A percentile compares a stretch with the other conserved stretches of the same genome.
phyloP scores from a whole-genome alignment of 2,113 vertebrate species.

The Phalacrocorax pelagicus region DNA sequence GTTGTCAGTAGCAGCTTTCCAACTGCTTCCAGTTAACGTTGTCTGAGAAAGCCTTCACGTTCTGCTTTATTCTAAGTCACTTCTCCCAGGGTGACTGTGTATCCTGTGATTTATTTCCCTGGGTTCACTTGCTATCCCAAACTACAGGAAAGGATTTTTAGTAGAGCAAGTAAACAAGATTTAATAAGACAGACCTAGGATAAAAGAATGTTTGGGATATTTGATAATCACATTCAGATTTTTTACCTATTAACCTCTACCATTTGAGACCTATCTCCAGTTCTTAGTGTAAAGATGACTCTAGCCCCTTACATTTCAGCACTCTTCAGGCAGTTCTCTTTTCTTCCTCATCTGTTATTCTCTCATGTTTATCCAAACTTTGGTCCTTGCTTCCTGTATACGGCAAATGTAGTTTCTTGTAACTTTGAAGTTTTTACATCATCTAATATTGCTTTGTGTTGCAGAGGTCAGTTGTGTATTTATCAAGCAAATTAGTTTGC shows the following conservation, averaged over 20 bases:
- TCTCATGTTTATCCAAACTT: neutral
- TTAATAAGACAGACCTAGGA: neutral
- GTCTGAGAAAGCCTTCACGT: neutral
- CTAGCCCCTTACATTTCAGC: neutral
- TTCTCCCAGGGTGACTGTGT: neutral
- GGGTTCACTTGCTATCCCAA: neutral
- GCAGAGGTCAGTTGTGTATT: neutral
- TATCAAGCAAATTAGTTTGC: neutral
- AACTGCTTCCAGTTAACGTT: neutral
- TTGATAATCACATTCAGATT: neutral
- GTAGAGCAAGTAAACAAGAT: neutral
- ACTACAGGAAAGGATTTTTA: neutral
- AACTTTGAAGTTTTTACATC: neutral
- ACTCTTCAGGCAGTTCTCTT: neutral
- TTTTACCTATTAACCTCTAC: neutral
- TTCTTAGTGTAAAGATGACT: neutral
- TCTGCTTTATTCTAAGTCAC: neutral
- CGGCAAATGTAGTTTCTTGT: neutral
- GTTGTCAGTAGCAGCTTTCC: neutral
- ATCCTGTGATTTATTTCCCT: neutral
- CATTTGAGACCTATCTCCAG: neutral
- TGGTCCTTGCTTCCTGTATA: neutral
- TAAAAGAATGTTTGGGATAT: neutral
- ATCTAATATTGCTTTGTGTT: neutral
- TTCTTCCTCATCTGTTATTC: neutral